A percentile compares a stretch with the other conserved stretches of the same genome.
Conservation (phyloP, 2,113 vertebrate genomes). For the Phalacrocorax brasilianus region DNA sequence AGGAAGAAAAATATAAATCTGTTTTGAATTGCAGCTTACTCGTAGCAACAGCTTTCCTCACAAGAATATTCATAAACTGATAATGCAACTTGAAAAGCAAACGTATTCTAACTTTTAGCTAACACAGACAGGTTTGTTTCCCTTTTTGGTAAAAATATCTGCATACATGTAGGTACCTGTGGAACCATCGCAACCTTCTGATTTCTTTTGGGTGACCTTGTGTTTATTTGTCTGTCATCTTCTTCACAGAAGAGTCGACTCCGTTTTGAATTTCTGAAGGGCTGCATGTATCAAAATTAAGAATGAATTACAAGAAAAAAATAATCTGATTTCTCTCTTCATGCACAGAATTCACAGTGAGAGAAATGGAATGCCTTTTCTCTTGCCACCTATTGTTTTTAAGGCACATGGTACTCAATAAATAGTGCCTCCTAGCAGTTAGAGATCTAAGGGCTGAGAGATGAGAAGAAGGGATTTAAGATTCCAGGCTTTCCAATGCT, state of each 20-base stretch:
- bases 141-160: background rate
- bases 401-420: background rate
- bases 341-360: background rate
- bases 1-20: background rate
- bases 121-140: background rate
- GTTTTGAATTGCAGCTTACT: background rate
- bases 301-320: constrained; percentile 40
- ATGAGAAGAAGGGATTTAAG: background rate
- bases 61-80: constrained; percentile 22
- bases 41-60: constrained; percentile 6
- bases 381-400: background rate
- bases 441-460: background rate
- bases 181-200: constrained; percentile 89
- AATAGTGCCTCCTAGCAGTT: background rate
- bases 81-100: background rate
- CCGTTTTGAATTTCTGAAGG: constrained; percentile 93
- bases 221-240: constrained; percentile 85
- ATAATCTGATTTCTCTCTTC: background rate
- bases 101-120: background rate
- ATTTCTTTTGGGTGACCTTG: constrained; percentile 93
- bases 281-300: constrained; percentile 73
- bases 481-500: constrained; percentile 23
- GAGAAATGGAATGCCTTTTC: background rate
- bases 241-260: constrained; percentile 93
- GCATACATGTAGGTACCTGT: constrained; percentile 78